phyloP scores from a whole-genome alignment of 1,140 invertebrate genomes.

The Heliconius hewitsoni region DNA sequence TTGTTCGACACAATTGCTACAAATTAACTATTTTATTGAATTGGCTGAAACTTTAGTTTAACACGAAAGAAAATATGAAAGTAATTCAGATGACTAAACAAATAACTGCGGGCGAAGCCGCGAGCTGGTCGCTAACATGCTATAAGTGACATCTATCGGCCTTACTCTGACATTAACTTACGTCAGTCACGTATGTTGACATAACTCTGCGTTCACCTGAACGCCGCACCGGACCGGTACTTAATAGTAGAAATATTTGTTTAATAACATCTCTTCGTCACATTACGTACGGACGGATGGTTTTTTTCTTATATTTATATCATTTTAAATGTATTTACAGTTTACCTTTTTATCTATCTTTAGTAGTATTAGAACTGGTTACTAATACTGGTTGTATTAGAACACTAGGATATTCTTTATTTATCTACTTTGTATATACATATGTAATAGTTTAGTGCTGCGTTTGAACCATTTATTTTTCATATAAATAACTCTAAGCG shows the following conservation, averaged over 20 bases:
- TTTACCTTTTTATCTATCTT: background rate
- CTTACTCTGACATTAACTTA: background rate
- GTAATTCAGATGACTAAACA: too few species aligned
- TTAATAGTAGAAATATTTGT: conserved; percentile 6
- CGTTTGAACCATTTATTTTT: background rate
- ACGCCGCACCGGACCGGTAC: background rate
- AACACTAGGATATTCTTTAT: background rate
- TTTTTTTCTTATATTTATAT: background rate
- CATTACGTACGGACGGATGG: background rate
- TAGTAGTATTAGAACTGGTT: background rate
- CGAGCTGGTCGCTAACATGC: too few species aligned
- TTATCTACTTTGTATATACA: too few species aligned
- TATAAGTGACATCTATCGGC: background rate
- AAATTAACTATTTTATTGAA: too few species aligned
- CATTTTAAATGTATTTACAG: background rate
- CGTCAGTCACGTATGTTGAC: conserved; percentile 10
- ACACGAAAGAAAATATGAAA: too few species aligned
- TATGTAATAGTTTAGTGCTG: too few species aligned
- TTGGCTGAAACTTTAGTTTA: too few species aligned
- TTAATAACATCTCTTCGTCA: background rate
- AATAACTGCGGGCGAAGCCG: too few species aligned
- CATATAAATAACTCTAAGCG: background rate
- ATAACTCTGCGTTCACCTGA: background rate
- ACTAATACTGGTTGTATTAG: background rate
- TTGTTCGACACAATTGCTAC: too few species aligned